Evolutionary conservation across 2,113 vertebrate genomes (phyloP).

Genomic region (Nothocercus julius): DNA sequence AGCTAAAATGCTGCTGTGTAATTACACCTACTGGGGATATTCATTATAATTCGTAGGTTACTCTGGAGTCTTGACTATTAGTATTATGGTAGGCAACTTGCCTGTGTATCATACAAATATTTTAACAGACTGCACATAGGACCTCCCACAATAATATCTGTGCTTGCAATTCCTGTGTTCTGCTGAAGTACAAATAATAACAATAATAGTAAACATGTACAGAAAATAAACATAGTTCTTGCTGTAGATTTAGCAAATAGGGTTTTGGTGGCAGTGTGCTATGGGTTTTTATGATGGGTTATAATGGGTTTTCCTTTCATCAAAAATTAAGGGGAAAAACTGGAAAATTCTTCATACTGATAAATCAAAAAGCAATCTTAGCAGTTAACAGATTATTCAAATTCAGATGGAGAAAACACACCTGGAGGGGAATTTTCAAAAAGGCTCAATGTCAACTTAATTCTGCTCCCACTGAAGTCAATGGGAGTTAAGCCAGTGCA

Average conservation of each 20-base stretch:
- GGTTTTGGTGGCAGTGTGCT: neutral
- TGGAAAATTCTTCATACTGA: neutral
- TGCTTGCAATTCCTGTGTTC: neutral
- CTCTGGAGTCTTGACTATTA: constrained; percentile 61
- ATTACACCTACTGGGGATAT: constrained; percentile 68
- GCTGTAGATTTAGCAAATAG: neutral
- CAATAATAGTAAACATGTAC: neutral
- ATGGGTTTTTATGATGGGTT: neutral
- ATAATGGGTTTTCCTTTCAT: neutral
- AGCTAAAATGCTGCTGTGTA: constrained; percentile 48
- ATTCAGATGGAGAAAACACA: constrained; percentile 52
- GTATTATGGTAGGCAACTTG: constrained; percentile 27
- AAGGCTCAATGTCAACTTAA: constrained; percentile 65
- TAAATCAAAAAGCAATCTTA: constrained; percentile 56
- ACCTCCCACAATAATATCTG: neutral
- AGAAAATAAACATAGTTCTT: neutral
- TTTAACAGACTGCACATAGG: constrained; percentile 1
- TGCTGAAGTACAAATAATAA: neutral
- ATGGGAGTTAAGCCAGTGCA: constrained; percentile 55
- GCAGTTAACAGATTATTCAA: constrained; percentile 67
- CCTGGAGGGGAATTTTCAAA: constrained; percentile 63
- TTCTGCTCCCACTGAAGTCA: constrained; percentile 60
- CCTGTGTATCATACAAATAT: neutral
- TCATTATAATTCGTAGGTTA: constrained; percentile 60
- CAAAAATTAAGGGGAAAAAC: constrained; percentile 9